A percentile compares a stretch with the other conserved stretches of the same genome.
Conservation (phyloP, 2,888 invertebrate species). For the Odontothrips loti region DNA sequence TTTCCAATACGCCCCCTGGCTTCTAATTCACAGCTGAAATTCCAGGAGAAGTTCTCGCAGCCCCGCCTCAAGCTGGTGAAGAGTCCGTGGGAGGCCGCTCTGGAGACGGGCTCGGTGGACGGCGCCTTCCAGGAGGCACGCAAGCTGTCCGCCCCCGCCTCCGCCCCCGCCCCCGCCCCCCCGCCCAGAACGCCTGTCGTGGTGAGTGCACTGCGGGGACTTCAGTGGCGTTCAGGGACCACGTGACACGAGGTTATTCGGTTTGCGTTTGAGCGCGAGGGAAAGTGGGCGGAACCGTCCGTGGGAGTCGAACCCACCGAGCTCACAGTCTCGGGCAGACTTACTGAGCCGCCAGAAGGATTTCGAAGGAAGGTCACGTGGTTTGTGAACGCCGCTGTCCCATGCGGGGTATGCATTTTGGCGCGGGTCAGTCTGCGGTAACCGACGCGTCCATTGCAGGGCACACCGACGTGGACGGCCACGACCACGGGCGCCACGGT, state of each 20-base stretch:
- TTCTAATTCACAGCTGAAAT: slow-evolving; percentile 2
- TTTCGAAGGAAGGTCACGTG: background rate
- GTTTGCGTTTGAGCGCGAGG: too few species aligned
- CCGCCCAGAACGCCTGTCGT: slow-evolving; percentile 7
- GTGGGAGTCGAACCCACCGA: background rate
- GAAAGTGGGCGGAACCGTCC: background rate
- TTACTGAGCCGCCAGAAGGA: background rate
- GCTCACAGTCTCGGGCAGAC: slow-evolving; percentile 38
- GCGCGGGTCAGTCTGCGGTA: too few species aligned
- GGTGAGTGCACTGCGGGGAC: background rate
- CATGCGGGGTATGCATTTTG: too few species aligned
- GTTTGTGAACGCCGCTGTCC: background rate
- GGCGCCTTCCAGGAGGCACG: slow-evolving; percentile 58
- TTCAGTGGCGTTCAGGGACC: background rate
- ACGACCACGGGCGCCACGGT: slow-evolving; percentile 26
- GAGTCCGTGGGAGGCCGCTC: slow-evolving; percentile 68
- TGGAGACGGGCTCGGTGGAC: slow-evolving; percentile 65
- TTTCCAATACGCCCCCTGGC: background rate
- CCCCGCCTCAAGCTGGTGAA: slow-evolving; percentile 59
- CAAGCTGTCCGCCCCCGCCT: slow-evolving; percentile 35
- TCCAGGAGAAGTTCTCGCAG: slow-evolving; percentile 55
- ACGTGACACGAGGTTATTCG: background rate
- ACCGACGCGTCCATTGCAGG: background rate
- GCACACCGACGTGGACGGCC: slow-evolving; percentile 32
- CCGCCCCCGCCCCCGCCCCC: slow-evolving; percentile 37